Evolutionary conservation across 2,888 invertebrate genomes (phyloP), one percentile per base, ranked within the genome.

Genomic region (Pristionchus maxplancki): DNA sequence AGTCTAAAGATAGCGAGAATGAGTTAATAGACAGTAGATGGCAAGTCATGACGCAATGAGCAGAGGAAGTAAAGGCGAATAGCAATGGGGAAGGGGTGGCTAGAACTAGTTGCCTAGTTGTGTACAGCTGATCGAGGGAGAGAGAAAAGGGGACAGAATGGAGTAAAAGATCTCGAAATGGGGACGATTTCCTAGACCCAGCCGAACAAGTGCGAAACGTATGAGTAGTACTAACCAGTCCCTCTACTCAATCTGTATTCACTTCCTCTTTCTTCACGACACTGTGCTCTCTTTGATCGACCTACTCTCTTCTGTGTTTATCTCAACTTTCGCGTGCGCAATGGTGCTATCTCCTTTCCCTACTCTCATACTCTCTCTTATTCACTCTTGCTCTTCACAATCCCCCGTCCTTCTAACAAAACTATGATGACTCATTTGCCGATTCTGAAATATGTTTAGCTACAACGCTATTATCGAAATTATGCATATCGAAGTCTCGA

Each of bases 91-190:
- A 24, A 48, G 44, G 58, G n/a, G 78, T 13, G 24, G 78, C n/a
- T 48, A 78, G 78, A 78, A 78, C 78, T 28, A 78, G 78, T 78
- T 78, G 44, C 20, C 37, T 20, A 74, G 78, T 48, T 40, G 44
- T 40, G 44, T 40, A 48, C 78, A 78, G 78, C 78, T 78, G 78
- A 78, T 78, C 28, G 78, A 78, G 44, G 48, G 44, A 44, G 44
- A n/a, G 44, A 44, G 44, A 5, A 40, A 20, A 5, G 28, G n/a
- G 71, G 13, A 64, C 6, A 13, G 13, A 37, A 78, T 11, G 28
- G 28, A 44, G 44, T 40, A 24, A 78, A 40, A 24, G 44, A 78
- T 78, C 40, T 24, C 5, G 44, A 34, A 48, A 78, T 6, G 78
- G 44, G 40, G 40, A 28, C 78, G 78, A 40, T 78, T 28, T 48